Evolutionary conservation across 1,140 invertebrate genomes (phyloP), one percentile per base, ranked within the genome.

Genomic region (Tribolium castaneum): DNA sequence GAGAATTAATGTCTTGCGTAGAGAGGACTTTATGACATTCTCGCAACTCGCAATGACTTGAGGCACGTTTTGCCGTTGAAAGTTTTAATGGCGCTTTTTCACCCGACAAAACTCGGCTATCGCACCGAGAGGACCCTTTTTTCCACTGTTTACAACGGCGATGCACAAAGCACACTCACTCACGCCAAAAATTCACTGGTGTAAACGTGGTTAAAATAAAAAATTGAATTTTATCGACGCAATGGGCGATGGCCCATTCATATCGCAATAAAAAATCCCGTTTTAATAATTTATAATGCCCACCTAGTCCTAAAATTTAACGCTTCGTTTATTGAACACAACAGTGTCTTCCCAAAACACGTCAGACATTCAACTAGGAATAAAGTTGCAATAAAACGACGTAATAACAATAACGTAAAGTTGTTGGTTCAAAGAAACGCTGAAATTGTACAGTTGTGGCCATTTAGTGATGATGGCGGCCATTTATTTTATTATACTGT

Each of bases 401-500:
- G 78, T 78, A 80, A 81, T 81, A 81, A 81, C 80, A 80, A 79
- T 80, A 81, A 81, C 78, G 80, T 76, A 78, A 75, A 78, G 78
- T 70, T 76, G 80, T 79, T 77, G 50, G 80, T 80, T 75, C 75
- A 77, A 80, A 81, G 78, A 81, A 80, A 80, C 74, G 78, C 30
- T 76, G 74, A 78, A 81, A 81, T 81, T 81, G 80, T 80, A 78
- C 80, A 80, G 78, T 81, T 80, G 80, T 75, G 76, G 78, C 76
- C 76, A 81, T 80, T 81, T 81, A 80, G 76, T 75, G 80, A 78
- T 81, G 78, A 81, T 81, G 78, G 76, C 78, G 70, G 78, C 78
- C 76, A 81, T 81, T 81, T 81, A 81, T 81, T 80, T 77, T 74
- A 81, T 79, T 79, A 79, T 76, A 78, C 62, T 66, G 75, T 70